A percentile compares a stretch with the other conserved stretches of the same genome.
These are phyloP conservation scores for Lepidurus packardi DNA, from an alignment of 1,140 invertebrate genomes.

Conservation along the genomic window DNA sequence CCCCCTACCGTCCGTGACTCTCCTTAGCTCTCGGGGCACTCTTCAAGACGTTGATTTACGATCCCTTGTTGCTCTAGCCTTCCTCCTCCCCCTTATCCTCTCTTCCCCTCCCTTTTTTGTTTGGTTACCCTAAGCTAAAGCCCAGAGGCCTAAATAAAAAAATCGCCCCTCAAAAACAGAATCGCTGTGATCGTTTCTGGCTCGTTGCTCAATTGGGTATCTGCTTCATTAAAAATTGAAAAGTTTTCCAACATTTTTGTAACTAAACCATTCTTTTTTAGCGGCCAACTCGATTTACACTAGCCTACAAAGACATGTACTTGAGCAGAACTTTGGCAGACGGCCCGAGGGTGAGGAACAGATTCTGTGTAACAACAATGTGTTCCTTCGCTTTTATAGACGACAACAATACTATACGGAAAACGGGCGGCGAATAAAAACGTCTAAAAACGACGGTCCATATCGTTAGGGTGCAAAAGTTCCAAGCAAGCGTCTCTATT, in stretches of 20 bases:
- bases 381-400: not conserved
- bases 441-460: not conserved
- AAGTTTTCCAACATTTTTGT: not conserved
- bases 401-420: not conserved
- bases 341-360: not conserved
- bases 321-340: not conserved
- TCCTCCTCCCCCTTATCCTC: not conserved
- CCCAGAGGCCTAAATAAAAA: not conserved
- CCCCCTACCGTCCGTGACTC: conserved; percentile 20
- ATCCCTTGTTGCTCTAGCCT: conserved; percentile 2
- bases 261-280: too few species aligned
- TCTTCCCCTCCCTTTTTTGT: not conserved
- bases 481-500: conserved; percentile 11
- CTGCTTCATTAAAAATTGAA: conserved; percentile 1
- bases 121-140: not conserved
- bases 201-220: conserved; percentile 1
- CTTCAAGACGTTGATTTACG: conserved; percentile 21
- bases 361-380: not conserved
- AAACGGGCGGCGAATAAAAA: not conserved
- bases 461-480: not conserved
- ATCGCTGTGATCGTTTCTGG: not conserved
- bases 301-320: too few species aligned
- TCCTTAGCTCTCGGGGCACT: not conserved
- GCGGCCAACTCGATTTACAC: too few species aligned
- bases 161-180: not conserved